Evolutionary conservation across 1,140 invertebrate species (phyloP).

Genomic region (Drosophila cardini): DNA sequence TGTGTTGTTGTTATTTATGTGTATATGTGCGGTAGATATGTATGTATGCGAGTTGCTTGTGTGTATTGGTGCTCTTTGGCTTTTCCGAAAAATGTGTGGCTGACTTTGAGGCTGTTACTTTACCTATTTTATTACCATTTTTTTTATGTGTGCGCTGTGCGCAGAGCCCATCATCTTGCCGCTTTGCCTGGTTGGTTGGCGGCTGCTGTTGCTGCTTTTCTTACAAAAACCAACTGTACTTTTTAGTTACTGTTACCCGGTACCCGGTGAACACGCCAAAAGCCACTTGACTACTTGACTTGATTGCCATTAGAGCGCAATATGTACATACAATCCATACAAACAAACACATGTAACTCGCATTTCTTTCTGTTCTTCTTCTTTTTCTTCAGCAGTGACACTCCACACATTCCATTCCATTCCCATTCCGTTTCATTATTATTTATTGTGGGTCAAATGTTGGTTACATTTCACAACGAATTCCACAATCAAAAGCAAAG

Average conservation of each 20-base stretch:
- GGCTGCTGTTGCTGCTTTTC: constrained; percentile 65
- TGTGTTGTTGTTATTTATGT: constrained; percentile 51
- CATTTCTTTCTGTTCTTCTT: constrained; percentile 44
- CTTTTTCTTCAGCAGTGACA: constrained; percentile 32
- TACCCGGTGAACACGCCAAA: constrained; percentile 49
- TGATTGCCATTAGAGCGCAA: constrained; percentile 74
- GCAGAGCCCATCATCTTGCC: constrained; percentile 48
- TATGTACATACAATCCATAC: constrained; percentile 16
- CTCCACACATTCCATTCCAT: constrained; percentile 32
- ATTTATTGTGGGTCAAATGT: constrained; percentile 68
- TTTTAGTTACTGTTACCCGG: constrained; percentile 75
- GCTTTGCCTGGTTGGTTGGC: constrained; percentile 56
- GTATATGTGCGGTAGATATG: no score
- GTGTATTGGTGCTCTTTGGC: constrained; percentile 45
- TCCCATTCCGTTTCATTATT: constrained; percentile 22
- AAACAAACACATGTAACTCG: constrained; percentile 27
- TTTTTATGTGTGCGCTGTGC: constrained; percentile 35
- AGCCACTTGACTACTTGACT: constrained; percentile 78
- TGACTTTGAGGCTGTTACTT: constrained; percentile 48
- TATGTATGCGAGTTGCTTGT: constrained; percentile 5
- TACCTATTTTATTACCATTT: constrained; percentile 62
- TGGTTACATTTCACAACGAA: constrained; percentile 61
- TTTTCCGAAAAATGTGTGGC: constrained; percentile 44
- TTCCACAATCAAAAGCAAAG: constrained; percentile 46
- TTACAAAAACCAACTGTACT: constrained; percentile 79